Conservation (phyloP, 2,797 vertebrate species). For the Mareca strepera region DNA sequence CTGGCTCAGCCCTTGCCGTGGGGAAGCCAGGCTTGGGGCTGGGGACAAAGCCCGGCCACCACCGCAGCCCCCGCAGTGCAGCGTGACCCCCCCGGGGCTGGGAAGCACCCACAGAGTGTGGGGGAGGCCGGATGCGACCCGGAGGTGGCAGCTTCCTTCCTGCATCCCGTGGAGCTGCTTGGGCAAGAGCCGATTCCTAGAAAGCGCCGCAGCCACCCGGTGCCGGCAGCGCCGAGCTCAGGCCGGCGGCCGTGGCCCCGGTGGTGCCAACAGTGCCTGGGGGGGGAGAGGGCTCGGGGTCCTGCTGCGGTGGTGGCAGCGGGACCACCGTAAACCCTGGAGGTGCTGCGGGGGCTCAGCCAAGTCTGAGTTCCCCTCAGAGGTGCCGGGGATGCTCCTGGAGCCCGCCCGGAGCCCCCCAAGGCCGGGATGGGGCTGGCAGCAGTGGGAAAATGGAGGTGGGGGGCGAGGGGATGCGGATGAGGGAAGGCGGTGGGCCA, state of each 20-base stretch:
- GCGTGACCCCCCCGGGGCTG: neutral
- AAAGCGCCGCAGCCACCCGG: neutral
- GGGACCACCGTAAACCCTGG: accelerated
- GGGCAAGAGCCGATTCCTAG: conserved; percentile 52
- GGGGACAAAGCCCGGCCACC: neutral
- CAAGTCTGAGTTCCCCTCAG: neutral
- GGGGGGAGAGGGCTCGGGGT: neutral
- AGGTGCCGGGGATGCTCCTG: accelerated
- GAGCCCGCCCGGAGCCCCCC: neutral
- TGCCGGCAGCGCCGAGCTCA: accelerated
- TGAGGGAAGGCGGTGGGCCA: neutral
- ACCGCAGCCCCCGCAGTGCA: neutral
- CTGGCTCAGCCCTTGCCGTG: neutral
- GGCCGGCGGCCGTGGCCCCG: neutral
- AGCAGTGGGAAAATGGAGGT: accelerated
- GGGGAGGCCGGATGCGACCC: neutral
- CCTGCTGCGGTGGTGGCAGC: neutral
- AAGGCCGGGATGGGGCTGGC: accelerated
- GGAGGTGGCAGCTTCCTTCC: neutral
- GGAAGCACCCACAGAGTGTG: accelerated
- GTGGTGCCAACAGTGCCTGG: accelerated
- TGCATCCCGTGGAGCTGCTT: accelerated
- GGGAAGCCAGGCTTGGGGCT: neutral
- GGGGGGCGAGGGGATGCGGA: accelerated
- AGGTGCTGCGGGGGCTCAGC: accelerated